phyloP scores from a whole-genome alignment of 2,797 vertebrate species.

The Pogonophryne albipinna region DNA sequence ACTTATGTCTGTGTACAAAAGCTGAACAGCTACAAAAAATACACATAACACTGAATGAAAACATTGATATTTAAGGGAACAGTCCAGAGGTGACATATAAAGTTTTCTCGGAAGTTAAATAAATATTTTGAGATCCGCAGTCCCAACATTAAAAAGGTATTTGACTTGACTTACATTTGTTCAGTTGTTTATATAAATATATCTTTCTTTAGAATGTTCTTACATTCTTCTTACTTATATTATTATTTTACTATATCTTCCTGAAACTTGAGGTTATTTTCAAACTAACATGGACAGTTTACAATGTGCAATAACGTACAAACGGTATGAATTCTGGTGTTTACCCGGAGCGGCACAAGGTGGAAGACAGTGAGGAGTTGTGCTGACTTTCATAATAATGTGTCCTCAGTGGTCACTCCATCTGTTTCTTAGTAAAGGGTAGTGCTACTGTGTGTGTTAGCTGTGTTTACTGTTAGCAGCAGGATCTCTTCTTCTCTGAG shows the following conservation, averaged over 20 bases:
- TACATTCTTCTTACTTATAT: neutral
- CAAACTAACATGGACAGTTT: too few relatives aligned
- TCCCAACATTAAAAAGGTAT: conserved; percentile 23
- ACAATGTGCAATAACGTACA: conserved; percentile 32
- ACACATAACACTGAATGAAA: conserved; percentile 32
- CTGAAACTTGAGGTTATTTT: neutral
- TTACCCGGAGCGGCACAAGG: conserved; percentile 6
- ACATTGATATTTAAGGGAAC: conserved; percentile 9
- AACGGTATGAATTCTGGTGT: neutral
- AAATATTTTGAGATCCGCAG: conserved; percentile 33
- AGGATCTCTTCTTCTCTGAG: conserved; percentile 86
- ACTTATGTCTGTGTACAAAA: conserved; percentile 5
- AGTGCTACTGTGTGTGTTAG: conserved; percentile 36
- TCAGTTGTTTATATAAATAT: neutral
- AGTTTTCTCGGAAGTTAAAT: neutral
- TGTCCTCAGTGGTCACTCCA: conserved; percentile 24
- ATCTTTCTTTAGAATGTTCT: neutral
- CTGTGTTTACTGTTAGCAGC: conserved; percentile 81
- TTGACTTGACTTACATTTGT: conserved; percentile 19
- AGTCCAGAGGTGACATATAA: conserved; percentile 8
- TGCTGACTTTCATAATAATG: conserved; percentile 7
- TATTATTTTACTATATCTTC: neutral
- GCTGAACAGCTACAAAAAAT: conserved; percentile 7
- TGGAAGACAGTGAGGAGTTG: conserved; percentile 24
- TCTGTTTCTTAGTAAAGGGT: conserved; percentile 27